Percentiles rank a stretch among this genome's conserved stretches.
phyloP scores from a whole-genome alignment of 2,888 invertebrate species.

The Acleris emargana region DNA sequence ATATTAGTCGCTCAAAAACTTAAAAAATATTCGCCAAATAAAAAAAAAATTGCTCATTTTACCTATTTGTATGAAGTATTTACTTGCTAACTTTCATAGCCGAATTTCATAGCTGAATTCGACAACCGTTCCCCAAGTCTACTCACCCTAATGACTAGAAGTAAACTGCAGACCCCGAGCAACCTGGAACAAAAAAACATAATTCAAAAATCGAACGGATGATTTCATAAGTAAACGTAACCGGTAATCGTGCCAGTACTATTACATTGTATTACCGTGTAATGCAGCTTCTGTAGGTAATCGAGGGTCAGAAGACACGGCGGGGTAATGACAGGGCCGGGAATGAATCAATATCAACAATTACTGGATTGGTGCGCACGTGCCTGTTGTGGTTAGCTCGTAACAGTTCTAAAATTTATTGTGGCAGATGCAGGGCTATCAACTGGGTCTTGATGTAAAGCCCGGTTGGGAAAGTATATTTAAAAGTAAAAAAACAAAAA shows the following conservation, averaged over 20 bases:
- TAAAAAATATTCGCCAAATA: too few relatives aligned
- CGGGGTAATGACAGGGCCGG: slow-evolving; percentile 70
- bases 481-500: too few relatives aligned
- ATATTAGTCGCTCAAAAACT: too few relatives aligned
- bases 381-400: slow-evolving; percentile 15
- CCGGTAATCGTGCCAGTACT: slow-evolving; percentile 41
- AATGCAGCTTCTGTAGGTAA: slow-evolving; percentile 45
- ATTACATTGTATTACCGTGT: slow-evolving; percentile 51
- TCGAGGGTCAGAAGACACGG: slow-evolving; percentile 75
- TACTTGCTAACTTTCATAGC: not conserved
- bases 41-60: not conserved
- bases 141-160: slow-evolving; percentile 60
- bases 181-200: slow-evolving; percentile 64
- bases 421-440: too few relatives aligned
- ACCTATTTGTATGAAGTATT: not conserved
- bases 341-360: slow-evolving; percentile 58
- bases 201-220: not conserved
- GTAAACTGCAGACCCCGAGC: slow-evolving; percentile 61
- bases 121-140: not conserved
- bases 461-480: too few relatives aligned
- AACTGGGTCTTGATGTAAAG: too few relatives aligned
- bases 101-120: too few relatives aligned
- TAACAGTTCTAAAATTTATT: not conserved
- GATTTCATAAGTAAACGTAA: slow-evolving; percentile 13
- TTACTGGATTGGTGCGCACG: slow-evolving; percentile 22